These are phyloP conservation scores for Leucophenga varia DNA, from an alignment of 1,140 invertebrate species.

Conservation along the genomic window DNA sequence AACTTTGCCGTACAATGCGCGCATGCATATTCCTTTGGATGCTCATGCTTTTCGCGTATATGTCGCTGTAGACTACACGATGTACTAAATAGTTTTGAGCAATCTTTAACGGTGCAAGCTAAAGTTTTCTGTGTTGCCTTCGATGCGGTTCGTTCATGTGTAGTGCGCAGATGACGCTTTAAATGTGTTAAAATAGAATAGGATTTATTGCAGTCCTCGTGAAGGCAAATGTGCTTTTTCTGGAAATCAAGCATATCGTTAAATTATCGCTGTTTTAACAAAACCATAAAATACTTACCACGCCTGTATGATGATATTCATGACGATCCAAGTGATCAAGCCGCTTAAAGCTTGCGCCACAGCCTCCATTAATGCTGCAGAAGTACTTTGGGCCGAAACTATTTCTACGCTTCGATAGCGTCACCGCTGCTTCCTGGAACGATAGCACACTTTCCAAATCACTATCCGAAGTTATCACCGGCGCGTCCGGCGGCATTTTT, in stretches of 20 bases:
- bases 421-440: conserved; percentile 24
- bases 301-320: conserved; percentile 47
- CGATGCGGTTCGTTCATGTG: conserved; percentile 29
- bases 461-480: conserved; percentile 42
- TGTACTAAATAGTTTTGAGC: conserved; percentile 40
- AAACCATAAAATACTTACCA: conserved; percentile 25
- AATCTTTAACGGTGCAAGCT: conserved; percentile 31
- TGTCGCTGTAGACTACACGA: conserved; percentile 41
- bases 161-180: conserved; percentile 41
- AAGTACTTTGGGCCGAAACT: conserved; percentile 37
- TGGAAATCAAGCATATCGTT: conserved; percentile 18
- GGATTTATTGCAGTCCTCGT: conserved; percentile 40
- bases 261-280: not conserved
- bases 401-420: conserved; percentile 16
- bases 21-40: conserved; percentile 38
- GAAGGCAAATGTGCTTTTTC: conserved; percentile 46
- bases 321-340: conserved; percentile 49
- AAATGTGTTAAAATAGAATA: conserved; percentile 47
- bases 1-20: conserved; percentile 36
- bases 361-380: conserved; percentile 29
- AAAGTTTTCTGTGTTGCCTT: conserved; percentile 28
- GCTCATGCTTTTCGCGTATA: conserved; percentile 40
- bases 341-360: conserved; percentile 37
- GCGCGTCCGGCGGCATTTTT: conserved; percentile 32
- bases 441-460: conserved; percentile 39